A percentile compares a stretch with the other conserved stretches of the same genome.
These are phyloP conservation scores for Drosophila rufa DNA, from an alignment of 1,140 invertebrate genomes.

Conservation along the genomic window DNA sequence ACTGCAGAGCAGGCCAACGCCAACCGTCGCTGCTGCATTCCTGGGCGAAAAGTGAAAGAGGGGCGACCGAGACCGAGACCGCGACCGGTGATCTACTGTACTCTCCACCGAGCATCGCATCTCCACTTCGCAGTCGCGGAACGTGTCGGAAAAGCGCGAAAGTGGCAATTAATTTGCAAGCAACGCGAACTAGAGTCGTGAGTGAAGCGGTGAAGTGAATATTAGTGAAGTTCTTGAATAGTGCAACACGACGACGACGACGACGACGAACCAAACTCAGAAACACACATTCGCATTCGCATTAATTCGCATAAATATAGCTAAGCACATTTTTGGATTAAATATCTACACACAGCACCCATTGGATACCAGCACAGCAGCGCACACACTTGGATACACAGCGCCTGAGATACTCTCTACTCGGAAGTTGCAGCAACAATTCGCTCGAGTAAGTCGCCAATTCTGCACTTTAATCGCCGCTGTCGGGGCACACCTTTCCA, in stretches of 20 bases:
- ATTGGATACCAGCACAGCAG: conserved; percentile 55
- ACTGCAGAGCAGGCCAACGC: conserved; percentile 44
- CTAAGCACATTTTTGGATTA: conserved; percentile 69
- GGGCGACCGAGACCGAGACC: conserved; percentile 5
- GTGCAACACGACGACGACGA: conserved; percentile 54
- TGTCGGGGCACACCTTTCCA: conserved; percentile 30
- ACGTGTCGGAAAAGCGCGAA: conserved; percentile 65
- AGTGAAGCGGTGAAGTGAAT: conserved; percentile 41
- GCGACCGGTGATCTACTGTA: conserved; percentile 64
- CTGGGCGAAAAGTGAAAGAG: conserved; percentile 65
- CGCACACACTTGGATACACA: conserved; percentile 70
- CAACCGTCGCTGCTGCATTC: conserved; percentile 53
- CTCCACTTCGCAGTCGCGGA: conserved; percentile 41
- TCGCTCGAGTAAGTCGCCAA: conserved; percentile 70
- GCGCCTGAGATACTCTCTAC: conserved; percentile 50
- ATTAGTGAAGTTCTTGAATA: conserved; percentile 51
- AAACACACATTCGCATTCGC: conserved; percentile 35
- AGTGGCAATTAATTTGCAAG: conserved; percentile 44
- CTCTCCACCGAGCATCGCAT: conserved; percentile 48
- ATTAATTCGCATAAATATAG: conserved; percentile 41
- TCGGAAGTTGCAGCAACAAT: conserved; percentile 61
- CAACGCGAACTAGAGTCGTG: conserved; percentile 37
- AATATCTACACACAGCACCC: conserved; percentile 65
- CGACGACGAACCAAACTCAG: conserved; percentile 19
- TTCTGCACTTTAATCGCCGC: conserved; percentile 22